Evolutionary conservation across 2,797 vertebrate genomes (phyloP).

Genomic region (Amphiprion clarkii): DNA sequence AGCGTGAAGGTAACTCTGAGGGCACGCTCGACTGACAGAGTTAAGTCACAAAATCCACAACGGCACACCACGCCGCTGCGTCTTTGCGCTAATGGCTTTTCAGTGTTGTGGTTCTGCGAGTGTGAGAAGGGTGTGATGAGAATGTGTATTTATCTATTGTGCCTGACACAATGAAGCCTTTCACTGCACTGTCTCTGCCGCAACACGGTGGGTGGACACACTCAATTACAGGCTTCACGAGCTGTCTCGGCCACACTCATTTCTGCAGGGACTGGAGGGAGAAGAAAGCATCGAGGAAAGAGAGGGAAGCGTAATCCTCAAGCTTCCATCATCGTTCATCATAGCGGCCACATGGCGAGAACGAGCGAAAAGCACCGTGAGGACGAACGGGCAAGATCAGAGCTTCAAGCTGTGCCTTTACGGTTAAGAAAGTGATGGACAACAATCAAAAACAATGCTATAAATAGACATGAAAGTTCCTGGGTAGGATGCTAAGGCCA

Average conservation of each 20-base stretch:
- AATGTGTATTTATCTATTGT: constrained; percentile 64
- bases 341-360: neutral
- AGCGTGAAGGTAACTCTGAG: constrained; percentile 1
- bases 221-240: constrained; percentile 84
- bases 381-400: constrained; percentile 5
- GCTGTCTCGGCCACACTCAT: constrained; percentile 53
- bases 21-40: constrained; percentile 9
- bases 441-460: constrained; percentile 15
- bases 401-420: constrained; percentile 4
- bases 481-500: constrained; percentile 17
- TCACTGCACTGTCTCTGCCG: constrained; percentile 68
- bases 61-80: constrained; percentile 1
- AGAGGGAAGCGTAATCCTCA: constrained; percentile 5
- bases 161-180: constrained; percentile 73
- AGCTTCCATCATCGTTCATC: constrained; percentile 7
- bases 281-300: constrained; percentile 1
- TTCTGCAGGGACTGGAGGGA: constrained; percentile 22
- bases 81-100: constrained; percentile 21
- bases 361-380: neutral
- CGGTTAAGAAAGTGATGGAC: neutral
- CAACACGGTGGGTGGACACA: constrained; percentile 83
- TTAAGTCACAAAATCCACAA: constrained; percentile 14
- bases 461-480: constrained; percentile 48
- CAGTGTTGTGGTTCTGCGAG: constrained; percentile 11
- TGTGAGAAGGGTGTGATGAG: constrained; percentile 51